These are phyloP conservation scores for Sorex araneus DNA, from an alignment of 2,113 vertebrate species.

Conservation along the genomic window DNA sequence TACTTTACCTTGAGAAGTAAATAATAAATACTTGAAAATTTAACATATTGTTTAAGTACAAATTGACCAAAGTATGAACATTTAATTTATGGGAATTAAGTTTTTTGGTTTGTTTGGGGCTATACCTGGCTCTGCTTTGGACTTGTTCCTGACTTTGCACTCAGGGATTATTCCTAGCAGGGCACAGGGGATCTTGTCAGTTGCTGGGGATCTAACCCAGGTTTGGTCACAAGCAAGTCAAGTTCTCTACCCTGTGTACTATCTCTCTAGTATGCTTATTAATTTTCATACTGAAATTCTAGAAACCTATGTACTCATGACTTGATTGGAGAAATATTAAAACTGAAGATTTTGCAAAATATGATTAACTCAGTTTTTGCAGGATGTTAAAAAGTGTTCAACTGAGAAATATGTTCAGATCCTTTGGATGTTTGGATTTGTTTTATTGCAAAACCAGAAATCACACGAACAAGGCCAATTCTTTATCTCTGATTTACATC, in stretches of 20 bases:
- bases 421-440: too few species aligned
- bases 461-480: too few species aligned
- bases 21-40: slow-evolving; percentile 42
- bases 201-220: too few species aligned
- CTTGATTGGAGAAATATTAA: slow-evolving; percentile 40
- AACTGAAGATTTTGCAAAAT: neutral
- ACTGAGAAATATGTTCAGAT: neutral
- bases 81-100: slow-evolving; percentile 13
- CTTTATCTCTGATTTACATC: too few species aligned
- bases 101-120: slow-evolving; percentile 17
- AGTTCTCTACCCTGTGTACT: too few species aligned
- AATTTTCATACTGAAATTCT: neutral
- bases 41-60: slow-evolving; percentile 54
- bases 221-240: too few species aligned
- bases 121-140: too few species aligned
- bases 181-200: too few species aligned
- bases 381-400: slow-evolving; percentile 38
- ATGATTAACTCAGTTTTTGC: slow-evolving; percentile 45
- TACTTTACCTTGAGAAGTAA: slow-evolving; percentile 33
- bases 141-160: too few species aligned
- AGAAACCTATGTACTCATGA: slow-evolving; percentile 43
- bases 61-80: slow-evolving; percentile 26
- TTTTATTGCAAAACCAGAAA: too few species aligned
- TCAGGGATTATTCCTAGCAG: too few species aligned
- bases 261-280: too few species aligned